Evolutionary conservation across 2,113 vertebrate genomes (phyloP).

Genomic region (Myrmecobius fasciatus): DNA sequence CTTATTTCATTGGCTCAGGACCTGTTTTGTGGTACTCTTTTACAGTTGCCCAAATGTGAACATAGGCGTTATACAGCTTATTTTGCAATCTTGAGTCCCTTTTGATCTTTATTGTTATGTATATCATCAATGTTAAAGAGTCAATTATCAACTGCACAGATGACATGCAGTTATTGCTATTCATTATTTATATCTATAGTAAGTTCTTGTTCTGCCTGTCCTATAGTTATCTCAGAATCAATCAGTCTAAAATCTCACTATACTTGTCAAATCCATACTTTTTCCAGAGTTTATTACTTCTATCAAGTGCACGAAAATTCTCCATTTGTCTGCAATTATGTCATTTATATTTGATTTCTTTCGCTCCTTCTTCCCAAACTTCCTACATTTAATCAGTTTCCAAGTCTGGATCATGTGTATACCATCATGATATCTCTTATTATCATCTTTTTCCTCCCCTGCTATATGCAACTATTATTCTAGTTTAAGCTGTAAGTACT

Average conservation of each 20-base stretch:
- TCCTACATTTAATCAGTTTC: not conserved
- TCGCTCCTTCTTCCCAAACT: not conserved
- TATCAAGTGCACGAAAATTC: not conserved
- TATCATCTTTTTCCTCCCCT: not conserved
- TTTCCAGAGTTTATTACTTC: not conserved
- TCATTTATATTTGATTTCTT: not conserved
- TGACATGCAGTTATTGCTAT: no score
- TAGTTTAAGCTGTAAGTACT: not conserved
- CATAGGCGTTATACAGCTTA: no score
- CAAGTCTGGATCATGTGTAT: not conserved
- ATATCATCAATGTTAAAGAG: no score
- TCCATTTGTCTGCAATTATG: not conserved
- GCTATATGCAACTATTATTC: not conserved
- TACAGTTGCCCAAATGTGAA: no score
- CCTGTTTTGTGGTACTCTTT: no score
- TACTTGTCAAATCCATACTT: not conserved
- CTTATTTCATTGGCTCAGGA: no score
- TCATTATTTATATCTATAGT: not conserved
- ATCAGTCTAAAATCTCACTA: not conserved
- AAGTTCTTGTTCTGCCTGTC: not conserved
- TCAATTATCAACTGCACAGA: no score
- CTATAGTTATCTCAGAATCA: not conserved
- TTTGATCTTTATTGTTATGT: no score
- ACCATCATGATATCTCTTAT: not conserved
- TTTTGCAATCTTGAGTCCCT: no score